phyloP scores from a whole-genome alignment of 2,888 invertebrate species.

The Caenorhabditis panamensis region DNA sequence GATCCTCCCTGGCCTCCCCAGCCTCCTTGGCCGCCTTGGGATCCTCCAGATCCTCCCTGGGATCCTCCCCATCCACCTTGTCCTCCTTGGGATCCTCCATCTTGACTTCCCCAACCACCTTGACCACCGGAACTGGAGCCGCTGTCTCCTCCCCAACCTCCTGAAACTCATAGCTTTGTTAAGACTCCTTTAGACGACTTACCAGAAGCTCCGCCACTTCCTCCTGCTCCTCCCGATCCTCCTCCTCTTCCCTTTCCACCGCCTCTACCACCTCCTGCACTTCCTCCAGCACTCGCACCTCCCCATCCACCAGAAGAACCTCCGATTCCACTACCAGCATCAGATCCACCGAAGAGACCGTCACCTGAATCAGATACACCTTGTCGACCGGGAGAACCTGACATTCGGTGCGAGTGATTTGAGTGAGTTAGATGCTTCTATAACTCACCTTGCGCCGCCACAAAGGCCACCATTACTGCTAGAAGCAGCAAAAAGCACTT shows the following conservation, averaged over 20 bases:
- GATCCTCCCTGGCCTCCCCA: slow-evolving; percentile 14
- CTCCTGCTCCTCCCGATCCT: neutral
- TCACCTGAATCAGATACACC: slow-evolving; percentile 44
- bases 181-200: neutral
- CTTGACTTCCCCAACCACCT: slow-evolving; percentile 20
- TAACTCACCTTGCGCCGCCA: slow-evolving; percentile 34
- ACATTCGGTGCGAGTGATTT: no score
- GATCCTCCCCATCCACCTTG: slow-evolving; percentile 17
- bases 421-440: no score
- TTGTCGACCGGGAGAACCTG: slow-evolving; percentile 45
- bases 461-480: slow-evolving; percentile 27
- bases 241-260: slow-evolving; percentile 14
- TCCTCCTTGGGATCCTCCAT: neutral
- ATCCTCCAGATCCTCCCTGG: slow-evolving; percentile 13
- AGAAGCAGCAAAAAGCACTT: slow-evolving; percentile 15
- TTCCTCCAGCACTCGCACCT: slow-evolving; percentile 8
- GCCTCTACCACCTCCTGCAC: slow-evolving; percentile 5
- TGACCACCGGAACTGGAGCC: slow-evolving; percentile 19
- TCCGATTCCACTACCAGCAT: slow-evolving; percentile 38
- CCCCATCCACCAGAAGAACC: slow-evolving; percentile 30
- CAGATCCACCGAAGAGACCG: slow-evolving; percentile 44
- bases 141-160: slow-evolving; percentile 14
- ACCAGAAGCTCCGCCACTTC: slow-evolving; percentile 12
- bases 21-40: no score
- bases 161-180: no score